These are phyloP conservation scores for Rhinoderma darwinii DNA, from an alignment of 2,113 vertebrate species.

Conservation along the genomic window DNA sequence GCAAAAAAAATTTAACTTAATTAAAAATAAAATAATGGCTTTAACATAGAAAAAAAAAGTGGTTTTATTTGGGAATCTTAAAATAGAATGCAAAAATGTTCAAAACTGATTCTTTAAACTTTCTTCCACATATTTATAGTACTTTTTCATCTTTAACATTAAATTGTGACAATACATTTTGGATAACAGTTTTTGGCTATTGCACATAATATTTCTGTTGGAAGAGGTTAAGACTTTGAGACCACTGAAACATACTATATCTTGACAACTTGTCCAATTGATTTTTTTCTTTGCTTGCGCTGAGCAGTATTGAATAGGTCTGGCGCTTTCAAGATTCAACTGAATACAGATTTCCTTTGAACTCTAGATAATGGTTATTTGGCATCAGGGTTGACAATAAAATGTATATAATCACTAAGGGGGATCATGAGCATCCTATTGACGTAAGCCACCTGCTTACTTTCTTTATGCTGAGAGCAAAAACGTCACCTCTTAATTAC, in stretches of 20 bases:
- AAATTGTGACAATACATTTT: slow-evolving; percentile 3
- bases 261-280: slow-evolving; percentile 33
- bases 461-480: slow-evolving; percentile 30
- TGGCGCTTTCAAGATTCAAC: neutral
- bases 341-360: slow-evolving; percentile 39
- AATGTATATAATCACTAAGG: slow-evolving; percentile 52
- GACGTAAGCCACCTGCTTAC: slow-evolving; percentile 51
- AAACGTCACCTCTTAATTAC: slow-evolving; percentile 43
- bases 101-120: neutral
- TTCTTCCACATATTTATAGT: neutral
- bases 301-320: slow-evolving; percentile 16
- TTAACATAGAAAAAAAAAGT: no score
- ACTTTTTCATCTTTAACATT: neutral
- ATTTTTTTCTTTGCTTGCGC: slow-evolving; percentile 5
- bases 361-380: slow-evolving; percentile 45
- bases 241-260: slow-evolving; percentile 14
- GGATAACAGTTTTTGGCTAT: neutral
- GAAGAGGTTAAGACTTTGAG: slow-evolving; percentile 23
- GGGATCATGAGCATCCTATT: slow-evolving; percentile 43
- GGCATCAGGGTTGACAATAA: slow-evolving; percentile 48
- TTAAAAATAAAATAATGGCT: neutral
- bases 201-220: slow-evolving; percentile 1
- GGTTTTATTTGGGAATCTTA: neutral
- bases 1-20: neutral
- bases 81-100: neutral